Base-by-base conservation (phyloP, 2,797 vertebrate species). In the Manis crassicaudata region DNA sequence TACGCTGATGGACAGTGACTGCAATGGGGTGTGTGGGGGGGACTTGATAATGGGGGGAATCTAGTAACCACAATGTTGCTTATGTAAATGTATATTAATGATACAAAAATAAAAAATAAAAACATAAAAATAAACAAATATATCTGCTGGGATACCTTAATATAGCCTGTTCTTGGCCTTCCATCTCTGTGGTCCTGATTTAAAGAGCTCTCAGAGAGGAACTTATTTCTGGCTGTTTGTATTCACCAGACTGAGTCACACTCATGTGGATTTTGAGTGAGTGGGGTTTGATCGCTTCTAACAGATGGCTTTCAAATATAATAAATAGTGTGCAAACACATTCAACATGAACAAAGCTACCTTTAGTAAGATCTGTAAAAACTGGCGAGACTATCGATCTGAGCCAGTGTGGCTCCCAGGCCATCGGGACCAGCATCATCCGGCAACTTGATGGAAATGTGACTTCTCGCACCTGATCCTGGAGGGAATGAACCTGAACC, bases 331-430 rank as follows among this genome's bases (percentile, higher is more conserved):
- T 43, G 35, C 88, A 86, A 90, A 54, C n/a, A 79, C 11, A 81
- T 82, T 72, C 37, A 63, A n/a, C 18, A 91, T 76, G 50, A 92
- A 87, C 29, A 86, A 91, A 72, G 76, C 56, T 37, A 67, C 46
- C 29, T 96, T 94, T 79, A 75, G 80, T 94, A 85, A 77, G 52
- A 11, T 29, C 50, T 83, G 88, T 95, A 77, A 6, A 27, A 88
- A 90, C 62, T 63, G 52, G 1, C 68, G 32, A 94, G 65, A 73
- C 43, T 60, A 37, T 16, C 87, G 32, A 60, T 54, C n/a, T 73
- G 88, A 70, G 14, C 23, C 20, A 60, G 40, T 52, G 21, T 87
- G 52, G 13, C 11, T 16, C 40, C 27, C 68, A 63, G 46, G 23
- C 7, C 5, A 46, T 72, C 0, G 27, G 32, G 11, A 56, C 62